Percentiles rank a stretch among this genome's conserved stretches.
Evolutionary conservation across 2,113 vertebrate species (phyloP).

Genomic region (Chloroceryle aenea): DNA sequence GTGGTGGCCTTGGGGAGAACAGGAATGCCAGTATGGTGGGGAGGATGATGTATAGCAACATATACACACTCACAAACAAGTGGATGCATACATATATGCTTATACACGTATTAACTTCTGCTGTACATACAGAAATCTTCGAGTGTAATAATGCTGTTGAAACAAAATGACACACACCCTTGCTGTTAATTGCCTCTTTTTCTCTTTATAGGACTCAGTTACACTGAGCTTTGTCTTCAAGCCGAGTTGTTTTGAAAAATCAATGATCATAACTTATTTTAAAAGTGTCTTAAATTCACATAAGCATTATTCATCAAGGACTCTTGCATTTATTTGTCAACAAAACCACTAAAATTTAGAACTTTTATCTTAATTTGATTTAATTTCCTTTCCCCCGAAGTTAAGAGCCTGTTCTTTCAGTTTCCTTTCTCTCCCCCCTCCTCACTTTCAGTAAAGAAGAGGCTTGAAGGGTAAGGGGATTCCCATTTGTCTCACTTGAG

Average conservation of each 20-base stretch:
- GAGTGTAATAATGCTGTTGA: neutral
- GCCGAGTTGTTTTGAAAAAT: neutral
- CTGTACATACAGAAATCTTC: fast-evolving
- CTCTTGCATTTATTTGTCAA: neutral
- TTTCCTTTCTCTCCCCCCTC: neutral
- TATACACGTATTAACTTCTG: neutral
- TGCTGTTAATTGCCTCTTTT: neutral
- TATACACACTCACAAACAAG: neutral
- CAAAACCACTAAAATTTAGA: neutral
- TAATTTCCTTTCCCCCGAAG: neutral
- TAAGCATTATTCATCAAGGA: neutral
- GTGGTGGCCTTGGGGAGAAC: neutral
- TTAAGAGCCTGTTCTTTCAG: neutral
- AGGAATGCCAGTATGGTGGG: fast-evolving
- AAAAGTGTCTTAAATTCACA: neutral
- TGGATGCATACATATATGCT: neutral
- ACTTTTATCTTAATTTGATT: neutral
- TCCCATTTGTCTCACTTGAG: neutral
- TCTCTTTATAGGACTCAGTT: neutral
- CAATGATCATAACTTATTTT: neutral
- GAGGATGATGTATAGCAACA: neutral
- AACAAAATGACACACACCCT: neutral
- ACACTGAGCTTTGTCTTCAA: neutral
- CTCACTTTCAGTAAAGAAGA: neutral
- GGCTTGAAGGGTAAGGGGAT: neutral